Base-by-base conservation (phyloP, 1,140 invertebrate genomes). In the Radopholus similis region DNA sequence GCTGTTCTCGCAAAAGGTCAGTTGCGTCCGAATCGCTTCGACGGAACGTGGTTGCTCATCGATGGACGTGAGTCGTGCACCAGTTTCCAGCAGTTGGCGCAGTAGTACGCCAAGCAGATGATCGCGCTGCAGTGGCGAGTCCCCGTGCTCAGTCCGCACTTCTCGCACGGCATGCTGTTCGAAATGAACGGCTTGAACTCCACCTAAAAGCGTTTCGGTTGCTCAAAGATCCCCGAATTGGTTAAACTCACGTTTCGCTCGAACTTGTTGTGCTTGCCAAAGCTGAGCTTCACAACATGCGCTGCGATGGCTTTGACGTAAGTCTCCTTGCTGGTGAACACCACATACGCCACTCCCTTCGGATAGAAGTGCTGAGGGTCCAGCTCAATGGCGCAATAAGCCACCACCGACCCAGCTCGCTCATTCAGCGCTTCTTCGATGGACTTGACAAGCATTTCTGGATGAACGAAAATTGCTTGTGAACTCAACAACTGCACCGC, bases 51-150 rank as follows among this genome's bases (percentile, higher is more conserved):
- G 4, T 4, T 42, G 11, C 40, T 62, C 40, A 62, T 26, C 18
- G 59, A 62, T 2, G 59, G 59, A 28, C 59, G 59, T 23, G 49
- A 42, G 32, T 38, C 64, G 30, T 68, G 66, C 2, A 37, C 47
- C 8, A 30, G 21, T 26, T 66, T 64, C 66, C 66, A 68, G 21
- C 66, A 68, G n/a, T 60, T 60, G n/a, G 26, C 58, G 4, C 66
- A 68, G 65, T 40, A 68, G 21, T 68, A 68, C 4, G 66, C 64
- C 15, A 68, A 26, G 18, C 66, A 68, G 18, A 68, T 68, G 11
- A 68, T 68, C 18, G 44, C 66, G 21, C 54, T 62, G 47, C 66
- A 68, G 34, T 65, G 64, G 9, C 54, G 49, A n/a, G 66, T 68
- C 9, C 64, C 47, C 35, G 28, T 68, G 2, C 37, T 55, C 11